Evolutionary conservation across 53 echinoderm and acorn worm genomes (phyloP).

Genomic region (Mesocentrotus franciscanus): DNA sequence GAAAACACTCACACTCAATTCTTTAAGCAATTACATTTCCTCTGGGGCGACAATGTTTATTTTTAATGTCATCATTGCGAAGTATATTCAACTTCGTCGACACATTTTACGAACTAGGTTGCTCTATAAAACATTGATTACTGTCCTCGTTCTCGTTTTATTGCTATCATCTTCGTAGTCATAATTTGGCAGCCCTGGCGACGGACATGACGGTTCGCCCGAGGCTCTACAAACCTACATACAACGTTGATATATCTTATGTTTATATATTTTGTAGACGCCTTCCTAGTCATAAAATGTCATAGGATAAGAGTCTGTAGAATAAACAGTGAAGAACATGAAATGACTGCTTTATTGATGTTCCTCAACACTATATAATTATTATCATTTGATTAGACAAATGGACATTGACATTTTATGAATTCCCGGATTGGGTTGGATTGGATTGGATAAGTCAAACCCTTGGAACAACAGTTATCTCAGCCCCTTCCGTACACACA

Average conservation of each 20-base stretch:
- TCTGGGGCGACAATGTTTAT: neutral
- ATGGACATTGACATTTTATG: too few species aligned
- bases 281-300: neutral
- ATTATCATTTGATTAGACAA: neutral
- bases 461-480: too few species aligned
- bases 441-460: too few species aligned
- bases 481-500: too few species aligned
- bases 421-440: too few species aligned
- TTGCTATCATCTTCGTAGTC: neutral
- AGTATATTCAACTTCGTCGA: neutral
- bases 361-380: neutral
- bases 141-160: neutral
- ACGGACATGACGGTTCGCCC: constrained; percentile 11
- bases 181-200: constrained; percentile 27
- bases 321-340: neutral
- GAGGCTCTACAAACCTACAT: neutral
- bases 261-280: too few species aligned
- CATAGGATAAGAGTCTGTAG: neutral
- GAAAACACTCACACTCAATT: neutral
- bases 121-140: neutral
- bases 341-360: neutral
- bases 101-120: neutral
- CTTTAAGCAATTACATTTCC: neutral
- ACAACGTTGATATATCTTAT: neutral
- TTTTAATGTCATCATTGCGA: neutral